phyloP scores from a whole-genome alignment of 35 echinoderm and acorn worm species.

The Ophioderma brevispina region DNA sequence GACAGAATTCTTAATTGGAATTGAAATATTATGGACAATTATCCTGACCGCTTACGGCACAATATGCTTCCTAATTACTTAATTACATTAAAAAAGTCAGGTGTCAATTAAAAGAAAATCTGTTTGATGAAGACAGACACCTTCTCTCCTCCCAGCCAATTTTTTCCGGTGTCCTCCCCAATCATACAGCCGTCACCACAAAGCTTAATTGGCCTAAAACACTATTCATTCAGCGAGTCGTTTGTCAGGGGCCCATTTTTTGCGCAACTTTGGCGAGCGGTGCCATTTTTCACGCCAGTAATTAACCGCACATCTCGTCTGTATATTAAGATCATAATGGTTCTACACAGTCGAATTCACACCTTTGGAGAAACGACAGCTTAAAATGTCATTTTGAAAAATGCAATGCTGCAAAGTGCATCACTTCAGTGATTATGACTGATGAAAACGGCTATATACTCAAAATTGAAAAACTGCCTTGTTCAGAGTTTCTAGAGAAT shows the following conservation, averaged over 20 bases:
- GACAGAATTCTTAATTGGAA: too few relatives aligned
- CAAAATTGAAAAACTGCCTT: too few relatives aligned
- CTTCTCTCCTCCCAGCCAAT: background rate
- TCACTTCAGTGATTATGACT: too few relatives aligned
- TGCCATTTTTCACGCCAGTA: background rate
- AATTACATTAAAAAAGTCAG: too few relatives aligned
- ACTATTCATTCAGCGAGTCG: background rate
- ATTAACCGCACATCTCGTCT: background rate
- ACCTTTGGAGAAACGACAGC: background rate
- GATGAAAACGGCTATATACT: too few relatives aligned
- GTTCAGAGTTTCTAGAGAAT: too few relatives aligned
- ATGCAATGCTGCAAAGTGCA: background rate
- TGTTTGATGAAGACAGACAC: background rate
- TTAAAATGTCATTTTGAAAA: slow-evolving; percentile 2
- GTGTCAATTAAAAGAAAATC: too few relatives aligned
- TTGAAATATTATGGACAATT: too few relatives aligned
- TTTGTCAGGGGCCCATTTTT: background rate
- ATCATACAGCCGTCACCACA: background rate
- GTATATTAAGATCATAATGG: slow-evolving; percentile 1
- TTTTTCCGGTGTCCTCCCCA: background rate
- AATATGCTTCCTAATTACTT: too few relatives aligned
- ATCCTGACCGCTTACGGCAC: too few relatives aligned
- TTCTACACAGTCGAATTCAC: background rate
- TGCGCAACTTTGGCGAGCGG: background rate
- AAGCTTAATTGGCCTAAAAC: background rate